Evolutionary conservation across 2,113 vertebrate genomes (phyloP), one percentile per base, ranked within the genome.

Genomic region (Psilopogon haemacephalus): DNA sequence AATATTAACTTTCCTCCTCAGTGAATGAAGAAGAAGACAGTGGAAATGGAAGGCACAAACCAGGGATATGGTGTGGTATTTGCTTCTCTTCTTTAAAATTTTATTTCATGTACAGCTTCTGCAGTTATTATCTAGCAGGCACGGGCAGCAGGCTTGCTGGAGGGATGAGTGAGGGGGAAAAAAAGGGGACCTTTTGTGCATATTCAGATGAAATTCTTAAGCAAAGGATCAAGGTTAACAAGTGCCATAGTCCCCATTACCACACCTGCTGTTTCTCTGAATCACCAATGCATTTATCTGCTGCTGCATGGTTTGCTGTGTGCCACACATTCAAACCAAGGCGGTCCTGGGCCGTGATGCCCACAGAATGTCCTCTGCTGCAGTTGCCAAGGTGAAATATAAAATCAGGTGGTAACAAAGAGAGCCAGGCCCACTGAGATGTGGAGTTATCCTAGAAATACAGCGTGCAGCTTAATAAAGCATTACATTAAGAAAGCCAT

Each of bases 1-100:
- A 97, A 95, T 97, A 97, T 94, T 97, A 97, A 97, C 84, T 85
- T 97, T 97, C 88, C 71, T 96, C 85, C 94, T 97, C 74, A 92
- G 44, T 84, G 56, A 86, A 19, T 44, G 62, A 88, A 88, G 73
- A 92, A 65, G 63, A 71, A 67, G 38, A 40, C 38, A 40, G 26
- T 68, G 68, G 85, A 93, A 93, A 86, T 59, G 40, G 38, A 84
- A 81, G 42, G 59, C 72, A 54, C 30, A 44, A 87, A 89, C 70
- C 23, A 88, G 56, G 38, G 77, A 71, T 88, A 44, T 60, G 15
- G 71, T 42, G 16, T 59, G 20, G 52, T 40, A 30, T 46, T 88
- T 42, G 59, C 90, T 93, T 73, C 24, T 46, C 38, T 70, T 92
- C 54, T 82, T 94, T 84, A 84, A 94, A 65, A 75, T 60, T 11